Conservation (phyloP, 1,140 invertebrate genomes). For the Drosophila ananassae region DNA sequence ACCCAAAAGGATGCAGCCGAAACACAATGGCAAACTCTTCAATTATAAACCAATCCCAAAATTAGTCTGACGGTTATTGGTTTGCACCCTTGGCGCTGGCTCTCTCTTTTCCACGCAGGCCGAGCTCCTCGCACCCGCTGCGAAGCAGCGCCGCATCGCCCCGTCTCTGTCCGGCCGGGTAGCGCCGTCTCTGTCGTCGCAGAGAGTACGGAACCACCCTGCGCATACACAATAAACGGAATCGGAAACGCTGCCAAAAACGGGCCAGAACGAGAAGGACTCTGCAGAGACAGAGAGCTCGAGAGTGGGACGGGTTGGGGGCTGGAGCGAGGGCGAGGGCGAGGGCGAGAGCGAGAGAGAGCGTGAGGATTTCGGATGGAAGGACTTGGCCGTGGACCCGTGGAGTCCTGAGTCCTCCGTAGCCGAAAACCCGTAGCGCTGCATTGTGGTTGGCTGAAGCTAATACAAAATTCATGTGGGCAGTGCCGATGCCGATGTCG, state of each 20-base stretch:
- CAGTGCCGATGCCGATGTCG: slow-evolving; percentile 49
- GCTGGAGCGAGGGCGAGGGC: too few species aligned
- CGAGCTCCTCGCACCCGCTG: slow-evolving; percentile 9
- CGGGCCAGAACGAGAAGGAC: neutral
- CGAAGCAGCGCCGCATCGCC: slow-evolving; percentile 4
- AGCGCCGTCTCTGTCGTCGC: slow-evolving; percentile 22
- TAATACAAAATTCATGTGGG: slow-evolving; percentile 79
- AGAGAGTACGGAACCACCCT: slow-evolving; percentile 39
- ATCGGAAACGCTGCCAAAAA: slow-evolving; percentile 12
- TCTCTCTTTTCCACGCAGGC: slow-evolving; percentile 14
- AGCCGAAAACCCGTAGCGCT: slow-evolving; percentile 45
- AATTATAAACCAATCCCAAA: slow-evolving; percentile 84
- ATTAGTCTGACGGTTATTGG: slow-evolving; percentile 83
- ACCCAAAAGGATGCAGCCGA: slow-evolving; percentile 42
- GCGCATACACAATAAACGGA: slow-evolving; percentile 18
- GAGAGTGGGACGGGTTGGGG: neutral
- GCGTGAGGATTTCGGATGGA: slow-evolving; percentile 5
- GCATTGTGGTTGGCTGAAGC: slow-evolving; percentile 78
- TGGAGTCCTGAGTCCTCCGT: neutral
- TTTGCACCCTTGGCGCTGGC: slow-evolving; percentile 71
- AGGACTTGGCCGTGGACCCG: slow-evolving; percentile 35
- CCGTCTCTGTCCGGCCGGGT: slow-evolving; percentile 16
- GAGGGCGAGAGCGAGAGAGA: neutral
- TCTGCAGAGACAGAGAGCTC: neutral
- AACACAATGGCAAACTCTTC: slow-evolving; percentile 81